A percentile compares a stretch with the other conserved stretches of the same genome.
Evolutionary conservation across 2,113 vertebrate genomes (phyloP).

Genomic region (Chaenogobius annularis): DNA sequence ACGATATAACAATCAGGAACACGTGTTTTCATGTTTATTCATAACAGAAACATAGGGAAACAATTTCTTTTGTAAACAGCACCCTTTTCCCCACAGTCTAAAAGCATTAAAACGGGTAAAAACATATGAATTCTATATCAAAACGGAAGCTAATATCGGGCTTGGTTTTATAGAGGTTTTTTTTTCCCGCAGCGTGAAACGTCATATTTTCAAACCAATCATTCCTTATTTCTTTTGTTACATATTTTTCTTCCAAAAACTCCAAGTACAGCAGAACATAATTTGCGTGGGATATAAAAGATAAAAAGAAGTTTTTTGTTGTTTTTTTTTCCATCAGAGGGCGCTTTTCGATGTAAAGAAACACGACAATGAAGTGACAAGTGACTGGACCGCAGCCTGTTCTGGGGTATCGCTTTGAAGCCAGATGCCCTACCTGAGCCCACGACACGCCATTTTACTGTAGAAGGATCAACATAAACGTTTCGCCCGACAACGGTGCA

Average conservation of each 20-base stretch:
- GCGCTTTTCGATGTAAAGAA: not conserved
- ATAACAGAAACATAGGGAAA: constrained; percentile 1
- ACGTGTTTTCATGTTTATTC: not conserved
- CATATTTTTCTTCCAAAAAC: not conserved
- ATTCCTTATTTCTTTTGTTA: not conserved
- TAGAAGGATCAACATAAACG: too few species aligned
- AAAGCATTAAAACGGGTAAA: not conserved
- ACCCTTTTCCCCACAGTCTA: not conserved
- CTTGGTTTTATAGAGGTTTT: not conserved
- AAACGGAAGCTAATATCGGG: not conserved
- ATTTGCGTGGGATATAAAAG: too few species aligned
- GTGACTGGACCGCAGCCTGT: too few species aligned
- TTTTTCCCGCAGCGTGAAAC: not conserved
- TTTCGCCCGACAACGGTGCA: too few species aligned
- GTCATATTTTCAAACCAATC: not conserved
- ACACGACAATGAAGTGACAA: not conserved
- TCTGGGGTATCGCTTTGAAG: too few species aligned
- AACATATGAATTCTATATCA: not conserved
- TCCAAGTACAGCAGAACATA: not conserved
- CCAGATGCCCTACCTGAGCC: not conserved
- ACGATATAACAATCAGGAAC: not conserved
- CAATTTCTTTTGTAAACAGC: not conserved
- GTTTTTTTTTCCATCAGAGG: too few species aligned
- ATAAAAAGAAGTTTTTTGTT: too few species aligned
- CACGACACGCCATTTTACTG: too few species aligned